Evolutionary conservation across 1,140 invertebrate species (phyloP).

Genomic region (Drosophila fuyamai): DNA sequence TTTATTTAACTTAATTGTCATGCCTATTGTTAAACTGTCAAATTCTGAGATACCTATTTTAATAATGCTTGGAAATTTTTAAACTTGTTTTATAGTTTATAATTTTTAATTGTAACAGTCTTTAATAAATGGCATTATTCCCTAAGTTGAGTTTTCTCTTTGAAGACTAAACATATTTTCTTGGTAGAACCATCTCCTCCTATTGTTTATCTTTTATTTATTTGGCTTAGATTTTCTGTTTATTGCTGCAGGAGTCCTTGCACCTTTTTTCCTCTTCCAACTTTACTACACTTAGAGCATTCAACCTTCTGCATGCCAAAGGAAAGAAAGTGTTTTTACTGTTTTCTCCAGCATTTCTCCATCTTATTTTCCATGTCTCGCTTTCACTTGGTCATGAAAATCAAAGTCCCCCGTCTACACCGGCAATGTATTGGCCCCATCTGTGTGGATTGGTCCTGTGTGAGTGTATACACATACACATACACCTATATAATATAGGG

Average conservation of each 20-base stretch:
- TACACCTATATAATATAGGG: constrained; percentile 7
- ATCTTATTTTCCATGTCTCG: constrained; percentile 17
- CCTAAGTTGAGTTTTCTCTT: too few species aligned
- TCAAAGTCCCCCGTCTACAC: constrained; percentile 35
- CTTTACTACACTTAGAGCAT: constrained; percentile 19
- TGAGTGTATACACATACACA: neutral
- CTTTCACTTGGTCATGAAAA: constrained; percentile 53
- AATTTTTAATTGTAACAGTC: too few species aligned
- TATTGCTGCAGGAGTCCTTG: neutral
- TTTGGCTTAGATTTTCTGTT: neutral
- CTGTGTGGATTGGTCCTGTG: constrained; percentile 12
- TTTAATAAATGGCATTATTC: too few species aligned
- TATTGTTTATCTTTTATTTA: neutral
- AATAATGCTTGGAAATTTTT: too few species aligned
- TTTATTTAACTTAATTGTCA: too few species aligned
- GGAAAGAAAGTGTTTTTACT: constrained; percentile 15
- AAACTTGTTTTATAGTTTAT: too few species aligned
- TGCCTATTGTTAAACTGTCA: too few species aligned
- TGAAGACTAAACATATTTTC: neutral
- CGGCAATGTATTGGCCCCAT: constrained; percentile 32
- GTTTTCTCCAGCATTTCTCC: constrained; percentile 6
- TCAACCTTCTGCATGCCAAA: constrained; percentile 8
- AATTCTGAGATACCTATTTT: too few species aligned
- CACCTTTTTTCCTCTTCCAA: neutral
- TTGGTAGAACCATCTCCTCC: too few species aligned